A percentile compares a stretch with the other conserved stretches of the same genome.
Evolutionary conservation across 2,797 vertebrate genomes (phyloP).

Genomic region (Phoebastria nigripes): DNA sequence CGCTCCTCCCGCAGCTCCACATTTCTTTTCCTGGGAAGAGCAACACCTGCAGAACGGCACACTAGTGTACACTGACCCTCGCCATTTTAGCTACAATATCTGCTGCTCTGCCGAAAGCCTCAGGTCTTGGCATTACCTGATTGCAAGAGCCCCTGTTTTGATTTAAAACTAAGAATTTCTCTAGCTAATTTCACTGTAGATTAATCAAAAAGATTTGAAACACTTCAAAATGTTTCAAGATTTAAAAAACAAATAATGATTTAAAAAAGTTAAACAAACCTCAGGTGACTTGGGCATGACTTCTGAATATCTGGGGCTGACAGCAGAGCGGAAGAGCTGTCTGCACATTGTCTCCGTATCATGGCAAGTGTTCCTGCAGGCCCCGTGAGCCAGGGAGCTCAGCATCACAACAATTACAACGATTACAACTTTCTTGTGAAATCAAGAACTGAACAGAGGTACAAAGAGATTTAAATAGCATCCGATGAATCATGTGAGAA

Average conservation of each 20-base stretch:
- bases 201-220: not conserved
- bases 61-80: not conserved
- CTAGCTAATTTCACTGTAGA: not conserved
- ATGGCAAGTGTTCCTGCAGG: not conserved
- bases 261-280: not conserved
- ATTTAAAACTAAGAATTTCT: not conserved
- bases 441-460: constrained; percentile 8
- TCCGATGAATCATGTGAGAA: constrained; percentile 32
- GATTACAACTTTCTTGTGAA: constrained; percentile 44
- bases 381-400: not conserved
- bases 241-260: not conserved
- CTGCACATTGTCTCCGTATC: not conserved
- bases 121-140: not conserved
- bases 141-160: not conserved
- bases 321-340: not conserved
- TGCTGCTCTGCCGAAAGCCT: not conserved
- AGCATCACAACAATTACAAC: not conserved
- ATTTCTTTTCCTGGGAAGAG: not conserved
- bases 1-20: not conserved
- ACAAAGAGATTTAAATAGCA: constrained; percentile 50
- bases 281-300: not conserved
- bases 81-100: not conserved
- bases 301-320: not conserved
- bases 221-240: not conserved
- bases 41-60: not conserved